Evolutionary conservation across 1,140 invertebrate species (phyloP), one percentile per base, ranked within the genome.

Genomic region (Carposina sasakii): DNA sequence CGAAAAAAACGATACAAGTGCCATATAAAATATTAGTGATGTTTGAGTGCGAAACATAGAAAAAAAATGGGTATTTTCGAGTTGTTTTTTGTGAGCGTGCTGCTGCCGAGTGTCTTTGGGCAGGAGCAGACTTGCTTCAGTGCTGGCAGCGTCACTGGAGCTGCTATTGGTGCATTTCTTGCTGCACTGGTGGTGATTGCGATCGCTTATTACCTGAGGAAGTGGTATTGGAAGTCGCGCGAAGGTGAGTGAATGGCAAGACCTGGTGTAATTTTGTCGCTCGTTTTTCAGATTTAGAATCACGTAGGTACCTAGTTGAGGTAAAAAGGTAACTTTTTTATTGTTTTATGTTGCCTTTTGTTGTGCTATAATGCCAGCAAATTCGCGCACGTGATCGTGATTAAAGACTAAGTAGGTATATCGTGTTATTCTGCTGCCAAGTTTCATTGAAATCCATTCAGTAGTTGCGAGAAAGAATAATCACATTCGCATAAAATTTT

Each of bases 1-100:
- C n/a, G n/a, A n/a, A n/a, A n/a, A n/a, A 62, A 64, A 65, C 60
- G 47, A 60, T 59, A 67, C 60, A 60, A 57, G 81, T 84, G 81
- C 81, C 81, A 84, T 84, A 81, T 62, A 51, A n/a, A n/a, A n/a
- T n/a, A n/a, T n/a, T 66, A 76, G 75, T 81, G 75, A 79, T 79
- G 73, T 74, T 71, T 52, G 54, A 60, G 48, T 66, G 63, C 69
- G 61, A 55, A 54, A 50, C 46, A 47, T 20, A 48, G 4, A 50
- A 39, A 64, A 5, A 68, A 74, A 67, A 78, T 81, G 77, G 62
- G 75, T 78, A 71, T 76, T 62, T 55, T 76, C 57, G 60, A 68
- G 48, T 67, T 84, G 52, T 65, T 81, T 63, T 64, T 79, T 54
- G 81, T 81, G 76, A 72, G 65, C 61, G 69, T 73, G 64, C 59